Conservation (phyloP, 2,888 invertebrate species). For the Silvanus unidentatus region DNA sequence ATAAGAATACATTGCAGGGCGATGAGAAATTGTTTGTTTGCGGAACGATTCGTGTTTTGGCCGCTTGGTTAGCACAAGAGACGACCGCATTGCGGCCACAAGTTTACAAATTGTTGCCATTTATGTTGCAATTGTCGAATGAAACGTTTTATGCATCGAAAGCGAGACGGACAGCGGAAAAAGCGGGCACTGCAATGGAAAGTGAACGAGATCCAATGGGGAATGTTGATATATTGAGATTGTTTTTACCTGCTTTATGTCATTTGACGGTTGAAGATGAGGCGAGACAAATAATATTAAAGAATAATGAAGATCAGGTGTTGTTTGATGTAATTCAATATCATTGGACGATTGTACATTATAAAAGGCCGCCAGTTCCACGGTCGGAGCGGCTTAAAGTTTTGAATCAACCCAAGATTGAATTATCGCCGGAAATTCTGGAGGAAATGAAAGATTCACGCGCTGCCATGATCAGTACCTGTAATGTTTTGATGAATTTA, state of each 20-base stretch:
- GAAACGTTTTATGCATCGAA: conserved; percentile 74
- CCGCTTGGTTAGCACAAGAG: conserved; percentile 89
- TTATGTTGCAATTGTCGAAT: conserved; percentile 71
- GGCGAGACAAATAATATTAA: conserved; percentile 71
- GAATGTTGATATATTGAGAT: conserved; percentile 65
- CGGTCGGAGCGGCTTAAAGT: conserved; percentile 72
- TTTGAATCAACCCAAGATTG: conserved; percentile 68
- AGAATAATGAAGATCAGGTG: conserved; percentile 73
- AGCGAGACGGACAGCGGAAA: conserved; percentile 62
- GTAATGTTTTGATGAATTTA: conserved; percentile 89
- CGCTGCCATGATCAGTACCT: conserved; percentile 78
- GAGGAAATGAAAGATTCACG: conserved; percentile 82
- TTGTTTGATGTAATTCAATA: conserved; percentile 73
- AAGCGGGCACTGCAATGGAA: conserved; percentile 49
- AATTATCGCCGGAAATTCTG: conserved; percentile 64
- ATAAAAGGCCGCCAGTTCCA: conserved; percentile 75
- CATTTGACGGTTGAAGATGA: conserved; percentile 89
- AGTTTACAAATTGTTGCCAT: conserved; percentile 75
- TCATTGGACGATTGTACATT: conserved; percentile 83
- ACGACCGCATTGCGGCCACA: conserved; percentile 81
- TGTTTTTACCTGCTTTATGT: conserved; percentile 83
- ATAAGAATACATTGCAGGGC: conserved; percentile 66
- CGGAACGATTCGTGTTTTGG: conserved; percentile 76
- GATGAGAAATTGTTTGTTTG: conserved; percentile 74
- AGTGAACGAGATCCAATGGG: conserved; percentile 39